Conservation (phyloP, 1,140 invertebrate species). For the Pachyrhynchus sulphureomaculatus region DNA sequence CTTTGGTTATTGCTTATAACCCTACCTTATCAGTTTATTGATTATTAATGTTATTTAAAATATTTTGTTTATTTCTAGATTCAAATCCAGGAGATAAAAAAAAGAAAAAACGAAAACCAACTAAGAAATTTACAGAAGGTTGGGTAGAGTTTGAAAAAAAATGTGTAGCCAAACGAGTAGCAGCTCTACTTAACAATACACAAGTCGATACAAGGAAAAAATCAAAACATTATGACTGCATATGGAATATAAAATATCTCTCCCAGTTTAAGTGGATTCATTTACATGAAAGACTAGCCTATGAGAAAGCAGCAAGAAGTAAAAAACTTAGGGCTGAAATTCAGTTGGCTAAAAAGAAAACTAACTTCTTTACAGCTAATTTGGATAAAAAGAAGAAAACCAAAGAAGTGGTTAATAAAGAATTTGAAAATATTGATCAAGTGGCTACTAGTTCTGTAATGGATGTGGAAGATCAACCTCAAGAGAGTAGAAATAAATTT, state of each 20-base stretch:
- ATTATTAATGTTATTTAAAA: no score
- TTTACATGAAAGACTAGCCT: constrained; percentile 86
- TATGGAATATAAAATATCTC: constrained; percentile 97
- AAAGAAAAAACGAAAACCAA: constrained; percentile 59
- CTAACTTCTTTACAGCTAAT: constrained; percentile 81
- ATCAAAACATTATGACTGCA: constrained; percentile 82
- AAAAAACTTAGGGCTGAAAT: constrained; percentile 87
- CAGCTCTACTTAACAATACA: constrained; percentile 77
- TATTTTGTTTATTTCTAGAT: no score
- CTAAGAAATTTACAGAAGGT: constrained; percentile 83
- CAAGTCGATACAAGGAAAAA: constrained; percentile 85
- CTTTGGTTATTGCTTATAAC: no score
- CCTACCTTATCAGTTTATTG: no score
- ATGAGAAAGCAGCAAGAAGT: constrained; percentile 86
- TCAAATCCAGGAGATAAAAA: constrained; percentile 42
- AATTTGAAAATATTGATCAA: constrained; percentile 42
- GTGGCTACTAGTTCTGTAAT: constrained; percentile 9
- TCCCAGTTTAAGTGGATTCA: constrained; percentile 95
- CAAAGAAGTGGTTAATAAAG: constrained; percentile 52
- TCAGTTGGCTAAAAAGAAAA: constrained; percentile 86
- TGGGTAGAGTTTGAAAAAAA: constrained; percentile 96
- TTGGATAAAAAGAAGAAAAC: constrained; percentile 71
- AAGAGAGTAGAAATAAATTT: constrained; percentile 54
- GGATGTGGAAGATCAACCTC: constrained; percentile 12
- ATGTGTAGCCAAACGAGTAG: constrained; percentile 83